Evolutionary conservation across 1,140 invertebrate genomes (phyloP).

Genomic region (Nebria ingens): DNA sequence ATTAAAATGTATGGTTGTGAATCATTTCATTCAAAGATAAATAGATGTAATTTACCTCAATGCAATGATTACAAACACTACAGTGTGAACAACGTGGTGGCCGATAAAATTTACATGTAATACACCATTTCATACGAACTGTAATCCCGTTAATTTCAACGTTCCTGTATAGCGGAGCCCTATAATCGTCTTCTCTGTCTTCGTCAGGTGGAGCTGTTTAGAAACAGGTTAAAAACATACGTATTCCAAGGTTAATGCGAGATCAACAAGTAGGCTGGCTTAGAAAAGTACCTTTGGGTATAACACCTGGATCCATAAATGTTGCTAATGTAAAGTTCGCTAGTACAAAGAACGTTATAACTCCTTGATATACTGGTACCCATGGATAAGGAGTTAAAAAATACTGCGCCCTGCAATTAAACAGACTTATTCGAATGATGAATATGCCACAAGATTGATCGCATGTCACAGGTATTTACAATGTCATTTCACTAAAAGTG

Average conservation of each 20-base stretch:
- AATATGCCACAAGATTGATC: conserved; percentile 2
- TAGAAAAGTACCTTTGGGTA: conserved; percentile 79
- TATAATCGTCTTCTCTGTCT: conserved; percentile 92
- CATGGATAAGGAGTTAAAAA: conserved; percentile 71
- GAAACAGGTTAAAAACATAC: conserved; percentile 14
- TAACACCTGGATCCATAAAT: conserved; percentile 98
- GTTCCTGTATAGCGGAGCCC: conserved; percentile 94
- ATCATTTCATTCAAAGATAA: conserved; percentile 11
- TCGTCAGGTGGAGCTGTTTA: conserved; percentile 89
- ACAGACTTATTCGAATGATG: too few relatives aligned
- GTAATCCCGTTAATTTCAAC: conserved; percentile 97
- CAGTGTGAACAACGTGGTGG: conserved; percentile 98
- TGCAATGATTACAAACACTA: conserved; percentile 97
- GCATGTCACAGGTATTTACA: conserved; percentile 14
- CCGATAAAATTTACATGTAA: conserved; percentile 98
- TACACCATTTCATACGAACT: conserved; percentile 99
- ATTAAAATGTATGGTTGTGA: neutral
- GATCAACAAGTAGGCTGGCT: conserved; percentile 12
- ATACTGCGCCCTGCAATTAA: conserved; percentile 71
- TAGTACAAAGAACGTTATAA: conserved; percentile 93
- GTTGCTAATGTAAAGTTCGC: conserved; percentile 97
- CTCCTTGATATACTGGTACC: conserved; percentile 84
- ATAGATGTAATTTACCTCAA: conserved; percentile 63
- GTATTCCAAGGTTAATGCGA: conserved; percentile 10
- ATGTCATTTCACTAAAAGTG: conserved; percentile 27